Conservation (phyloP, 2,888 invertebrate genomes). For the Tetragnatha montana region DNA sequence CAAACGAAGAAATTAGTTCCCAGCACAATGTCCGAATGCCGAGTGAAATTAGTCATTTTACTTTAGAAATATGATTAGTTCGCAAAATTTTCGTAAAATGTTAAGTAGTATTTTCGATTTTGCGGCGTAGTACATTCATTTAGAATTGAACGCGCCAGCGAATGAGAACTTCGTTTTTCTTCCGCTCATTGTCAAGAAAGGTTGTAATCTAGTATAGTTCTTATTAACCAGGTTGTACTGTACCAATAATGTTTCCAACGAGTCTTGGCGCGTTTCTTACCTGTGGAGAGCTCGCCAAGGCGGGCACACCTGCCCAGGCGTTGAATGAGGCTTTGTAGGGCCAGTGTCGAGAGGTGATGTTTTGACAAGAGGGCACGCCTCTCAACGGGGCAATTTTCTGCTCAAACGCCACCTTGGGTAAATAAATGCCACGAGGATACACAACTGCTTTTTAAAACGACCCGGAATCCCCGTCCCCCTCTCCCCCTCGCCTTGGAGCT, state of each 20-base stretch:
- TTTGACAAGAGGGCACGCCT: conserved; percentile 68
- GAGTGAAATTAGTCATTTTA: too few species aligned
- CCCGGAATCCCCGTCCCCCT: conserved; percentile 54
- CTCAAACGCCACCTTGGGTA: conserved; percentile 70
- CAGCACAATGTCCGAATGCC: too few species aligned
- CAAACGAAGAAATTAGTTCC: too few species aligned
- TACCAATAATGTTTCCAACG: neutral
- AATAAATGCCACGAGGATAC: conserved; percentile 69
- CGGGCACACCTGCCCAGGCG: conserved; percentile 3
- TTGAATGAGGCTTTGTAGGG: conserved; percentile 45
- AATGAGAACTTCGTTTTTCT: too few species aligned
- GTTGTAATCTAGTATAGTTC: too few species aligned
- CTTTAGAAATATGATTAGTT: too few species aligned
- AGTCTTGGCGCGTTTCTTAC: neutral
- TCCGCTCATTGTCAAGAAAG: too few species aligned
- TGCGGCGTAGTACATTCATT: too few species aligned
- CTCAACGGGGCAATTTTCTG: conserved; percentile 65
- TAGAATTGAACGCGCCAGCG: too few species aligned
- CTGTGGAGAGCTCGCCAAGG: conserved; percentile 18
- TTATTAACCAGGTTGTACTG: too few species aligned
- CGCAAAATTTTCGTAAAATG: too few species aligned
- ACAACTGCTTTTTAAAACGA: conserved; percentile 66
- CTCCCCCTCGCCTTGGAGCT: conserved; percentile 30
- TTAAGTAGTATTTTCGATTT: too few species aligned
- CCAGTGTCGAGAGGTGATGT: conserved; percentile 68